These are phyloP conservation scores for Bagarius yarrelli DNA, from an alignment of 2,113 vertebrate species.

Conservation along the genomic window DNA sequence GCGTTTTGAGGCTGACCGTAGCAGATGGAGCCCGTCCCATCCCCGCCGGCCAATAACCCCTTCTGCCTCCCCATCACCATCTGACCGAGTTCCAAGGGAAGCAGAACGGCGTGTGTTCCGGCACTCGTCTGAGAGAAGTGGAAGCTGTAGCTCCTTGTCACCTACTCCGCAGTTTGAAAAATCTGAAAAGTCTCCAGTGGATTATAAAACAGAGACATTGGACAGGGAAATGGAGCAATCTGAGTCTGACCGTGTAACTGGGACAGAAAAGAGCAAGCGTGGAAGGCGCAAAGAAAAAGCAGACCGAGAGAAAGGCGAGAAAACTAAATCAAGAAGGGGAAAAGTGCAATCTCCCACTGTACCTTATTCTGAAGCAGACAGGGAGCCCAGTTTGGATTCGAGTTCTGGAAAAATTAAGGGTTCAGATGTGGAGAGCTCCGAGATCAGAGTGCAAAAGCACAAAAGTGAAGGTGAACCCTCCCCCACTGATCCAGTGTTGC, in stretches of 20 bases:
- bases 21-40: conserved; percentile 91
- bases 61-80: conserved; percentile 81
- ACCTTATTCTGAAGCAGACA: conserved; percentile 79
- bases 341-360: conserved; percentile 87
- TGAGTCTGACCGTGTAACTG: conserved; percentile 74
- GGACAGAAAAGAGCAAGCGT: conserved; percentile 85
- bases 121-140: conserved; percentile 91
- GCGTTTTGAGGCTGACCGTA: conserved; percentile 88
- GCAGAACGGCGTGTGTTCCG: conserved; percentile 90
- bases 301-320: conserved; percentile 84
- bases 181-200: conserved; percentile 80
- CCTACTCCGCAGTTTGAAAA: conserved; percentile 90
- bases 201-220: conserved; percentile 83
- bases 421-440: conserved; percentile 76
- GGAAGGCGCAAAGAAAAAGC: conserved; percentile 85
- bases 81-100: conserved; percentile 86
- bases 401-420: conserved; percentile 77
- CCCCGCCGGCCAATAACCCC: conserved; percentile 84
- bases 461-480: conserved; percentile 81
- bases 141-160: conserved; percentile 91
- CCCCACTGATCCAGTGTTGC: conserved; percentile 73
- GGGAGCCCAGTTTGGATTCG: conserved; percentile 79
- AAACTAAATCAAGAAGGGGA: conserved; percentile 80
- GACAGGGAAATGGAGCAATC: conserved; percentile 80
- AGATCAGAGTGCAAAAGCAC: conserved; percentile 73